A percentile compares a stretch with the other conserved stretches of the same genome.
Conservation (phyloP, 2,888 invertebrate species). For the Prosopocoilus inquinatus region DNA sequence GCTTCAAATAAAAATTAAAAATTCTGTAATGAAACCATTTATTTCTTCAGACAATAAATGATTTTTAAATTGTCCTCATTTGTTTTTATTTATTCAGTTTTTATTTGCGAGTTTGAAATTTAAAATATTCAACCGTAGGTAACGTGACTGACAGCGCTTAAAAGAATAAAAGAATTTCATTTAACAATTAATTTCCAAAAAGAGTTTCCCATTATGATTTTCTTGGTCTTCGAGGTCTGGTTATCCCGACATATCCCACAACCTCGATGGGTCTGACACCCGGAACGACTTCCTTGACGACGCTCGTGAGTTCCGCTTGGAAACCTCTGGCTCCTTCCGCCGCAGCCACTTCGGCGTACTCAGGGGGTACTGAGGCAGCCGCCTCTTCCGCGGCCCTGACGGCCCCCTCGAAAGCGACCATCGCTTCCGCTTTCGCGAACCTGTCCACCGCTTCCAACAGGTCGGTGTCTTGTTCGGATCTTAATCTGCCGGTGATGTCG, state of each 20-base stretch:
- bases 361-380: slow-evolving; percentile 49
- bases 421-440: slow-evolving; percentile 50
- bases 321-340: slow-evolving; percentile 45
- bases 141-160: too few species aligned
- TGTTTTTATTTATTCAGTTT: too few species aligned
- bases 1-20: too few species aligned
- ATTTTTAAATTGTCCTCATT: too few species aligned
- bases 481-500: slow-evolving; percentile 38
- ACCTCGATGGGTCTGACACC: slow-evolving; percentile 50
- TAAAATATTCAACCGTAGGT: too few species aligned
- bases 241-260: slow-evolving; percentile 51
- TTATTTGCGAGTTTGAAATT: too few species aligned
- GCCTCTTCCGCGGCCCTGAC: slow-evolving; percentile 51
- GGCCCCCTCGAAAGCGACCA: slow-evolving; percentile 49
- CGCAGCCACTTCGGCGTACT: slow-evolving; percentile 51
- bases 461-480: slow-evolving; percentile 43
- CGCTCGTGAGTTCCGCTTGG: slow-evolving; percentile 40
- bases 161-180: too few species aligned
- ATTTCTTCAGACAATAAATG: too few species aligned
- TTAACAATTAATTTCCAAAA: too few species aligned
- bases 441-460: slow-evolving; percentile 49
- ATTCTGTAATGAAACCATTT: too few species aligned
- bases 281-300: slow-evolving; percentile 42
- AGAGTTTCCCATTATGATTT: slow-evolving; percentile 27
- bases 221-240: slow-evolving; percentile 44